Evolutionary conservation across 2,113 vertebrate genomes (phyloP).

Genomic region (Haemorhous mexicanus): DNA sequence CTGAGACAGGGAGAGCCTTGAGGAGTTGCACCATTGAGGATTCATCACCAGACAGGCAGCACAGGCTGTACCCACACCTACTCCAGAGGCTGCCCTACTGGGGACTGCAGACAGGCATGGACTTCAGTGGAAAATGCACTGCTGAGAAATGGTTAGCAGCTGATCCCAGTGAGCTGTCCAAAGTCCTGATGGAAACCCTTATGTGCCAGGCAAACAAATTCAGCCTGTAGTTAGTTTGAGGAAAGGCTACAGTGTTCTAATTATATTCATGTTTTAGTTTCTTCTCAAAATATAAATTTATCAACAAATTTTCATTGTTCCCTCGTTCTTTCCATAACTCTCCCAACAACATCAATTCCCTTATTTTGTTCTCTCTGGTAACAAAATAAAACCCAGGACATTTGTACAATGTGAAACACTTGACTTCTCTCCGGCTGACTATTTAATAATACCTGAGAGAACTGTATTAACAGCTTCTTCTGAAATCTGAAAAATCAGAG

Average conservation of each 20-base stretch:
- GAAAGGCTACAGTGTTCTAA: neutral
- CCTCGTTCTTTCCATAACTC: neutral
- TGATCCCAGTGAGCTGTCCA: neutral
- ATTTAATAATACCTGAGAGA: neutral
- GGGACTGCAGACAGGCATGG: neutral
- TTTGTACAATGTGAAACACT: neutral
- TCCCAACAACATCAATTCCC: neutral
- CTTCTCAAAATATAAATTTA: neutral
- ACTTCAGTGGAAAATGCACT: neutral
- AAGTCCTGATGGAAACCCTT: neutral
- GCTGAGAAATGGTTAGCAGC: neutral
- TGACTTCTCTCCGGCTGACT: neutral
- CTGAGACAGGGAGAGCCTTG: neutral
- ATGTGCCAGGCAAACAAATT: neutral
- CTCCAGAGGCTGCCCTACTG: neutral
- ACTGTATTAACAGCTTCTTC: neutral
- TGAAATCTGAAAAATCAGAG: neutral
- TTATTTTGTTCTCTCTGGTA: neutral
- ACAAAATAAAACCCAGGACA: neutral
- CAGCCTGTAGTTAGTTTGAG: neutral
- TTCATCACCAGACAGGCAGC: neutral
- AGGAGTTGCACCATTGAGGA: neutral
- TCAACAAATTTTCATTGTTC: neutral
- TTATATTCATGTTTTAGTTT: neutral
- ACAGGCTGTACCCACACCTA: accelerated